Evolutionary conservation across 2,888 invertebrate genomes (phyloP), one percentile per base, ranked within the genome.

Genomic region (Drosophila merina): DNA sequence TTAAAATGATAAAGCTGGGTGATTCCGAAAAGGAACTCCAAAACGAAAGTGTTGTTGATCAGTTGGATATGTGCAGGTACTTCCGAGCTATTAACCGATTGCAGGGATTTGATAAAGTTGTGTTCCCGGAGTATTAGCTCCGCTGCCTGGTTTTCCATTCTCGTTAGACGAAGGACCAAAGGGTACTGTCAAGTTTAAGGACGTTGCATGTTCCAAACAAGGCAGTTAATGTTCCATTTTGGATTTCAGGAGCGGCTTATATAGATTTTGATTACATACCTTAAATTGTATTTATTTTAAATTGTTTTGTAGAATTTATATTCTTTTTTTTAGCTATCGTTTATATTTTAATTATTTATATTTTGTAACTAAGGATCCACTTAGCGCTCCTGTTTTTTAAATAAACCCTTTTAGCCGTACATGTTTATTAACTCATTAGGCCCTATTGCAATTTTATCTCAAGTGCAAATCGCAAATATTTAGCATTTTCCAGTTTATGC

Each of bases 401-500:
- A 36, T 52, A 3, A 30, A 48, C 38, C 44, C 51, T 59, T 25
- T 48, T 38, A 33, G 33, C 45, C 51, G 49, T 5, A 57, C 69
- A 63, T 68, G 67, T 76, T 75, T 84, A 86, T 80, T 71, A 72
- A 67, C 77, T 76, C 85, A 77, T 86, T 71, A 77, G 73, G 66
- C 66, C 54, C 58, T 64, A 57, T 68, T 66, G 68, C 58, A 55
- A 33, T 60, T 58, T 72, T 72, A 84, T 84, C 84, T 80, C 59
- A 69, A 76, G 72, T 76, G 76, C 80, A 80, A 75, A 88, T 84
- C 84, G 52, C 59, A 40, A 57, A 54, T 75, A 82, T 76, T 68
- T 68, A 49, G 62, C 60, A 64, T 82, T 87, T 79, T 67, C 76
- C 58, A 67, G 70, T 79, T 76, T 84, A 80, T 63, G 72, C 72